Evolutionary conservation across 2,797 vertebrate species (phyloP), one percentile per base, ranked within the genome.

Genomic region (Halcyon smyrnensis): DNA sequence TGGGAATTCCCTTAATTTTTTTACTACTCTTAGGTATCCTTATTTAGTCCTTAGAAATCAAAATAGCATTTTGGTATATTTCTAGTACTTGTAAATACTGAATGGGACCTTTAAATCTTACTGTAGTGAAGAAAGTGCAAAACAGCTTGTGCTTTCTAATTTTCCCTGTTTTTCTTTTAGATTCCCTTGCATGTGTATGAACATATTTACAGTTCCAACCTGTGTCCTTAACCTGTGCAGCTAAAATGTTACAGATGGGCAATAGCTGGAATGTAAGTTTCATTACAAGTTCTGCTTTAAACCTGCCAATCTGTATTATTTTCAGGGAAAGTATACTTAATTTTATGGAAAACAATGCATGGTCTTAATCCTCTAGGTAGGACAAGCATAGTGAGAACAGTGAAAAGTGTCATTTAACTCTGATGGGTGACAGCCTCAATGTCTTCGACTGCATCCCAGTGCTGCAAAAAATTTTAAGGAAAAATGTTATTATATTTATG

Each of bases 151-250:
- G 3, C 63, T 57, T 81, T 65, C 25, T 41, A 4, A 30, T 54
- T 57, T 77, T 36, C 62, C 24, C 2, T 46, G 0, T 9, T 53
- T 60, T 82, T 46, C 15, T 15, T 87, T 62, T 16, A 56, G 27
- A 43, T 68, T 88, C 21, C 45, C 2, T 64, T 84, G 15, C 20
- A 4, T 24, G 12, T 0, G 1, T 1, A 1, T 79, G 30, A 30
- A 14, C 1, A 0, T 36, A 30, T 41, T 76, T 73, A 27, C 11
- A 30, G 20, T 39, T 87, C 56, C 27, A n/a, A 43, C 6, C 36
- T 68, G 36, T 16, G 45, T 50, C 43, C 21, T 21, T 73, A 79
- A 27, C 30, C 24, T 51, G 3, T 45, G 48, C n/a, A 46, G 12
- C 18, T 87, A 17, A 39, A 82, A 30, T 10, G 6, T 50, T 76